Evolutionary conservation across 2,888 invertebrate genomes (phyloP), one percentile per base, ranked within the genome.

Genomic region (Leptopterna dolabrata): DNA sequence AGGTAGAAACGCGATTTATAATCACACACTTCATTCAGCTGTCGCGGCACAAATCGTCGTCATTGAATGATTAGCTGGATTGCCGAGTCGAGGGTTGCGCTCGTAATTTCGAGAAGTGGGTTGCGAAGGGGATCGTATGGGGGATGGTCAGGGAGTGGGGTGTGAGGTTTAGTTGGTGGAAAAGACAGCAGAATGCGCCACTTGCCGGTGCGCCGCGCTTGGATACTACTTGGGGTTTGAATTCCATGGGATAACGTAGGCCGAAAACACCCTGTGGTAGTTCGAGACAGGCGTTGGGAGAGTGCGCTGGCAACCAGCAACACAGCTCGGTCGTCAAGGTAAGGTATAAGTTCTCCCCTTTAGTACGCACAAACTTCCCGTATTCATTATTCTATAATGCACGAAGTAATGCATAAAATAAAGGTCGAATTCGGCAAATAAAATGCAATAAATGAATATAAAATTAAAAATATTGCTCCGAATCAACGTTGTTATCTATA

Each of bases 281-380:
- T 63, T 63, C 27, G 63, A 24, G 24, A 13, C 63, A 13, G 24
- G 27, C 19, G 24, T 63, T 63, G 63, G 24, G 36, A 76, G 73
- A 76, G n/a, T 36, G 36, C 73, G 73, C 73, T 76, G 41, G 73
- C 73, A 19, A 76, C 73, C 73, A 9, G 30, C 73, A 76, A 36
- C 30, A 14, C 73, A 36, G 16, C 73, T 41, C n/a, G 41, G 73
- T 76, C 73, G 30, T 76, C 36, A 76, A 36, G 41, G 73, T 41
- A 36, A 9, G 16, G 73, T 76, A 76, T 76, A 76, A 36, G 19
- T 41, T 6, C 9, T 16, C 73, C 19, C 73, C 73, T 76, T 36
- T 30, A 16, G 55, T 19, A 55, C 55, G 55, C n/a, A n/a, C n/a
- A n/a, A n/a, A n/a, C n/a, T n/a, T n/a, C n/a, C n/a, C n/a, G n/a